These are phyloP conservation scores for Thumatha senex DNA, from an alignment of 2,888 invertebrate genomes.

Conservation along the genomic window DNA sequence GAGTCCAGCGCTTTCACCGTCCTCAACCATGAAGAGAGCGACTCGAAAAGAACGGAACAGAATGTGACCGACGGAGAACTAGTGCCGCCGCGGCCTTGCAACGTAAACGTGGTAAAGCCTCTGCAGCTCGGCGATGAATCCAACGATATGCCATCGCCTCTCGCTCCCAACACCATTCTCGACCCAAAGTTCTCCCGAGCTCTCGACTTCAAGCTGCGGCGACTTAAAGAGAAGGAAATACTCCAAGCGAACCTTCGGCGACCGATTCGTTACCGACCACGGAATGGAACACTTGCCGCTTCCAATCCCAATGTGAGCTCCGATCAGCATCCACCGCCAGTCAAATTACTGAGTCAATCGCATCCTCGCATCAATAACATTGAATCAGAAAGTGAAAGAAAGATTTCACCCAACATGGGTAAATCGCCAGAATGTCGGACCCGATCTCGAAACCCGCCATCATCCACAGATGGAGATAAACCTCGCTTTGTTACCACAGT, in stretches of 20 bases:
- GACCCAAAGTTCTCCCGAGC: conserved; percentile 86
- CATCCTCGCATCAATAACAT: conserved; percentile 58
- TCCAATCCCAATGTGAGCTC: conserved; percentile 85
- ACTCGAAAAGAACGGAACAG: conserved; percentile 13
- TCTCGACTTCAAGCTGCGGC: conserved; percentile 87
- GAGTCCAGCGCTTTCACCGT: conserved; percentile 61
- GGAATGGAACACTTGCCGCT: conserved; percentile 53
- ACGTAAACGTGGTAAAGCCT: conserved; percentile 66
- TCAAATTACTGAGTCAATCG: conserved; percentile 50
- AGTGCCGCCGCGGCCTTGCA: conserved; percentile 36
- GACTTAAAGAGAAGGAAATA: conserved; percentile 85
- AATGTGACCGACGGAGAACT: conserved; percentile 16
- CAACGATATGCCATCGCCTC: conserved; percentile 23
- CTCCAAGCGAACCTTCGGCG: conserved; percentile 60
- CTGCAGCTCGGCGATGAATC: conserved; percentile 48
- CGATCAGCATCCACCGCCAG: conserved; percentile 26
- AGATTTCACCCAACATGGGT: conserved; percentile 44
- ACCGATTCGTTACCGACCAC: conserved; percentile 51
- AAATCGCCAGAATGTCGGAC: conserved; percentile 49
- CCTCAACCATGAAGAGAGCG: conserved; percentile 43
- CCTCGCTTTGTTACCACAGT: conserved; percentile 92
- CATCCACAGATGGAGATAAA: conserved; percentile 49
- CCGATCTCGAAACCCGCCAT: conserved; percentile 36
- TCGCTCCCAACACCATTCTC: conserved; percentile 52
- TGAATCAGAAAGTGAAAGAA: conserved; percentile 38